Evolutionary conservation across 2,113 vertebrate species (phyloP), one percentile per base, ranked within the genome.

Genomic region (Trinectes maculatus): DNA sequence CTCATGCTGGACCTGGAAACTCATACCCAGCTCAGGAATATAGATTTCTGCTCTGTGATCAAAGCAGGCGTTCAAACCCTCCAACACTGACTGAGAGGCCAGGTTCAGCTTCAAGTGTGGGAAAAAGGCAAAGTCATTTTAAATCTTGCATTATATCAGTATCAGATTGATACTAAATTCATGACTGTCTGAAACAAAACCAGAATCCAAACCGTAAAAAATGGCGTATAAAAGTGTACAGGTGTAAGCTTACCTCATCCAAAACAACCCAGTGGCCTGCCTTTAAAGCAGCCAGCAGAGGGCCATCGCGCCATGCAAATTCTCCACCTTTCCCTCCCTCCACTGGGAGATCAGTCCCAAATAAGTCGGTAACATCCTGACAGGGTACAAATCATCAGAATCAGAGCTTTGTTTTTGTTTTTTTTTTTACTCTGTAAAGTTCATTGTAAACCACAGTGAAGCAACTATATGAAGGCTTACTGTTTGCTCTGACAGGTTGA

Each of bases 401-500:
- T 13, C 8, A 9, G n/a, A 52, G 29, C 4, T 0, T n/a, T n/a
- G n/a, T n/a, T n/a, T n/a, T n/a, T n/a, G n/a, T n/a, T n/a, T n/a
- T n/a, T n/a, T n/a, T n/a, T 7, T 11, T n/a, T 1, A 9, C 12
- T 28, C 3, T 15, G 19, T 13, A 0, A 18, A 26, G 13, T 1
- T 62, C 3, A 46, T 15, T 34, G 13, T 12, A 19, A 1, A 18
- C 8, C n/a, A 22, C 7, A 25, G 11, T 15, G 1, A 7, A 37
- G 12, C 9, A 6, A 3, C 56, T 11, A 15, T 1, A 40, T 3
- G 5, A 40, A 56, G 24, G 47, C 77, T 58, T 92, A 99, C 97
- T 63, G 97, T 98, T 87, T 99, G 98, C 46, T 99, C 98, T 1
- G 98, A 99, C 29, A 99, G 88, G 90, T 99, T 99, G 90, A 99